Percentiles rank a stretch among this genome's conserved stretches.
Evolutionary conservation across 2,888 invertebrate genomes (phyloP).

Genomic region (Pachliopta kotzebuea): DNA sequence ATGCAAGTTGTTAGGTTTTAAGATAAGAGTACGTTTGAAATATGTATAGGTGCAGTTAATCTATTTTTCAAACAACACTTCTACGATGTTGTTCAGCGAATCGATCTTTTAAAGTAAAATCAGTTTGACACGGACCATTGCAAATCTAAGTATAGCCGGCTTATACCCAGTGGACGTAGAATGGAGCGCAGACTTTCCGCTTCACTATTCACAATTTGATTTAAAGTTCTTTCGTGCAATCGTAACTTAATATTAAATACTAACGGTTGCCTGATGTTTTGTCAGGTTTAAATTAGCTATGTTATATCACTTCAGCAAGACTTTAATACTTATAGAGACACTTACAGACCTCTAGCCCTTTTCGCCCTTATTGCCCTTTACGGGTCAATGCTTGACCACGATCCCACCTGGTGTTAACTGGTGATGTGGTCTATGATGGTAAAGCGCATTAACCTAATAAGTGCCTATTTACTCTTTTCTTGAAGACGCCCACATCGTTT

Average conservation of each 20-base stretch:
- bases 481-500: too few species aligned
- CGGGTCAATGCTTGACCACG: too few species aligned
- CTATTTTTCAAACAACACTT: constrained; percentile 6
- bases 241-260: not conserved
- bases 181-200: constrained; percentile 1
- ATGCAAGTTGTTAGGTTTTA: too few species aligned
- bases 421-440: too few species aligned
- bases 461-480: too few species aligned
- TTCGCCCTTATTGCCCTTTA: too few species aligned
- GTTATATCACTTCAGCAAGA: too few species aligned
- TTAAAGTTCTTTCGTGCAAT: not conserved
- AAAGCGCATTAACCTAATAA: too few species aligned
- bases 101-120: constrained; percentile 4
- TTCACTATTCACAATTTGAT: constrained; percentile 2
- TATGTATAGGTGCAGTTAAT: not conserved
- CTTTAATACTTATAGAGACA: too few species aligned
- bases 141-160: not conserved
- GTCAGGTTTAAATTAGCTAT: not conserved
- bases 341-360: too few species aligned
- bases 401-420: too few species aligned
- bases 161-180: not conserved
- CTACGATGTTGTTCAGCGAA: not conserved
- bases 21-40: not conserved
- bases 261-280: not conserved
- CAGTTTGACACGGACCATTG: not conserved